phyloP scores from a whole-genome alignment of 2,888 invertebrate species.

The Caenorhabditis sp. region DNA sequence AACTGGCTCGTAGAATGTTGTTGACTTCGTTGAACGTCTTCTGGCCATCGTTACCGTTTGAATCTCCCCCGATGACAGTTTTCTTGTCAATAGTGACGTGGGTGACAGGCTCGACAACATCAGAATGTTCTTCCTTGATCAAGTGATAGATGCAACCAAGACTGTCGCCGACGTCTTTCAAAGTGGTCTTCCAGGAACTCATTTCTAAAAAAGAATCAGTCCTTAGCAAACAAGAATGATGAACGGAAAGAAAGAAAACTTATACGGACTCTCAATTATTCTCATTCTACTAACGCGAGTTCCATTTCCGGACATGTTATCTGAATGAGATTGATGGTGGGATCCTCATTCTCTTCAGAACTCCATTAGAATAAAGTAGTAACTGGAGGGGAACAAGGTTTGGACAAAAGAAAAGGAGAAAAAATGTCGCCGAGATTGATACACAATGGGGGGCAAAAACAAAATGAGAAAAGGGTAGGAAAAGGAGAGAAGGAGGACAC shows the following conservation, averaged over 20 bases:
- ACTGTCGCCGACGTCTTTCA: neutral
- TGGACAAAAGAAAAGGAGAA: slow-evolving; percentile 12
- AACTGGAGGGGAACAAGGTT: slow-evolving; percentile 3
- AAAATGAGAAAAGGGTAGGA: slow-evolving; percentile 28
- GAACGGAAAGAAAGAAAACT: neutral
- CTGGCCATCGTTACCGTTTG: neutral
- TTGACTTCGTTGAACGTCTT: neutral
- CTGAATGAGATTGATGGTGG: slow-evolving; percentile 29
- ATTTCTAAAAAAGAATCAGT: slow-evolving; percentile 36
- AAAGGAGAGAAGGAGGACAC: slow-evolving; percentile 13
- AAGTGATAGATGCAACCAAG: slow-evolving; percentile 23
- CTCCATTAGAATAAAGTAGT: slow-evolving; percentile 5
- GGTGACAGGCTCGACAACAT: neutral
- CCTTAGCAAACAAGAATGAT: neutral
- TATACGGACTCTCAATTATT: neutral
- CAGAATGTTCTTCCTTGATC: slow-evolving; percentile 8
- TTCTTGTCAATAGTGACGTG: neutral
- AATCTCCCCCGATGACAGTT: neutral
- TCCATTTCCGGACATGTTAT: neutral
- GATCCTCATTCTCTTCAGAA: neutral
- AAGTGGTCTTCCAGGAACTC: neutral
- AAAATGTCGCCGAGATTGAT: slow-evolving; percentile 40
- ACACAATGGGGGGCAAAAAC: slow-evolving; percentile 45
- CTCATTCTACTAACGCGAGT: neutral
- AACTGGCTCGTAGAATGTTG: neutral